Evolutionary conservation across 2,113 vertebrate genomes (phyloP), one percentile per base, ranked within the genome.

Genomic region (Caranx ignobilis): DNA sequence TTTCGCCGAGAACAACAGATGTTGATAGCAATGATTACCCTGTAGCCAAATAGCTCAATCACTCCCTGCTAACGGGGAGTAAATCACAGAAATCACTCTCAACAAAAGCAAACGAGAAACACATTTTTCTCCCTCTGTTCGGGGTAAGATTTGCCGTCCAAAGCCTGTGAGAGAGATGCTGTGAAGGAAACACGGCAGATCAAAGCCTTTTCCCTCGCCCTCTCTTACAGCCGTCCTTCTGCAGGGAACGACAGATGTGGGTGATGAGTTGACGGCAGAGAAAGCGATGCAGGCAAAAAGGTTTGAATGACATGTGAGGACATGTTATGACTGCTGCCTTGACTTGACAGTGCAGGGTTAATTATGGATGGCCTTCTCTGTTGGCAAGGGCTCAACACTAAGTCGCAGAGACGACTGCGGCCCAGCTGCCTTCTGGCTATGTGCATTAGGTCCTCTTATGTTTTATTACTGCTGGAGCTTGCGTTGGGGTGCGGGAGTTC

Each of bases 351-450:
- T 43, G 77, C 63, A 15, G 75, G 88, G 90, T 93, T 92, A 92
- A 95, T 94, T 93, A 93, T 93, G 90, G 71, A 91, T 92, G 89
- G 82, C 87, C 91, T 83, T 60, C 75, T 87, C 83, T 78, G 85
- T 77, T 82, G 79, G 83, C 32, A 15, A 75, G 69, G 69, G 43
- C 82, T 86, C 72, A 77, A 80, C 79, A 43, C 84, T 80, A 80
- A 92, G 82, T 86, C 77, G 32, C 66, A 84, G 72, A 75, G 83
- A 89, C 69, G 75, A 78, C 69, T 31, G 65, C 74, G 48, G 74
- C 79, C 63, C 43, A 4, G 77, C 79, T 82, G 87, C 87, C 89
- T 88, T 59, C 83, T 87, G 87, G 89, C 89, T 78, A 70, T 75
- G 61, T 31, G 78, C 83, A 81, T 83, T 77, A 79, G 75, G 59